Evolutionary conservation across 2,113 vertebrate species (phyloP).

Genomic region (Prochilodus magdalenae): DNA sequence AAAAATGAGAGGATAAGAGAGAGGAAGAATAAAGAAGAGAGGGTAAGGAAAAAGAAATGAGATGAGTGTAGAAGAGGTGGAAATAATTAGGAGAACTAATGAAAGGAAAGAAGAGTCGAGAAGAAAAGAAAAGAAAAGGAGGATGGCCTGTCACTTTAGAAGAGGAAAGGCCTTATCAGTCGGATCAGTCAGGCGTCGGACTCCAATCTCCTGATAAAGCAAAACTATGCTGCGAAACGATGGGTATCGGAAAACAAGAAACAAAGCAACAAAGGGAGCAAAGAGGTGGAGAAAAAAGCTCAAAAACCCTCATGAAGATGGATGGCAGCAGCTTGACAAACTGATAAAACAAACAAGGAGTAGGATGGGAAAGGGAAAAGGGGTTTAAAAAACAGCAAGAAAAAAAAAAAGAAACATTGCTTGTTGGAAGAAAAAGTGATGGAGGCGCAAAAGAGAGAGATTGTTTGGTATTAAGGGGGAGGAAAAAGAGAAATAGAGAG

Average conservation of each 20-base stretch:
- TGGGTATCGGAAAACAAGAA: slow-evolving; percentile 84
- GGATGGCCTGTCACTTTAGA: slow-evolving; percentile 72
- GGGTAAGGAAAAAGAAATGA: not conserved
- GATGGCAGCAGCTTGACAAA: slow-evolving; percentile 55
- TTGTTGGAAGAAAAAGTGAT: slow-evolving; percentile 67
- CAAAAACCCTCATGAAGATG: slow-evolving; percentile 22
- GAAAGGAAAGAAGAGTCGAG: slow-evolving; percentile 48
- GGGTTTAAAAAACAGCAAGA: slow-evolving; percentile 43
- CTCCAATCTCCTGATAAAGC: slow-evolving; percentile 79
- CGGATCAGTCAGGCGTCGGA: slow-evolving; percentile 81
- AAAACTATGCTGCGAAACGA: slow-evolving; percentile 83
- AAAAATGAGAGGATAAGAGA: not conserved
- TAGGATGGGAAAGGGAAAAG: slow-evolving; percentile 53
- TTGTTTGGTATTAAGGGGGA: slow-evolving; percentile 66
- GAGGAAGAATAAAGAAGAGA: not conserved
- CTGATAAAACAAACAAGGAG: slow-evolving; percentile 62
- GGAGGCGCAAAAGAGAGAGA: slow-evolving; percentile 61
- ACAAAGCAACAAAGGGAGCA: slow-evolving; percentile 73
- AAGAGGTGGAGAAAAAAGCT: not conserved
- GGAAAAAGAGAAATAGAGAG: not conserved
- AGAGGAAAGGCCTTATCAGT: slow-evolving; percentile 76
- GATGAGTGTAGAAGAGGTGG: slow-evolving; percentile 62
- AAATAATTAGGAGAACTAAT: slow-evolving; percentile 42
- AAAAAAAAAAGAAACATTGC: slow-evolving; percentile 63
- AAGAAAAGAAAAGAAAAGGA: slow-evolving; percentile 16